phyloP scores from a whole-genome alignment of 1,140 invertebrate genomes.

The Halotydeus destructor region DNA sequence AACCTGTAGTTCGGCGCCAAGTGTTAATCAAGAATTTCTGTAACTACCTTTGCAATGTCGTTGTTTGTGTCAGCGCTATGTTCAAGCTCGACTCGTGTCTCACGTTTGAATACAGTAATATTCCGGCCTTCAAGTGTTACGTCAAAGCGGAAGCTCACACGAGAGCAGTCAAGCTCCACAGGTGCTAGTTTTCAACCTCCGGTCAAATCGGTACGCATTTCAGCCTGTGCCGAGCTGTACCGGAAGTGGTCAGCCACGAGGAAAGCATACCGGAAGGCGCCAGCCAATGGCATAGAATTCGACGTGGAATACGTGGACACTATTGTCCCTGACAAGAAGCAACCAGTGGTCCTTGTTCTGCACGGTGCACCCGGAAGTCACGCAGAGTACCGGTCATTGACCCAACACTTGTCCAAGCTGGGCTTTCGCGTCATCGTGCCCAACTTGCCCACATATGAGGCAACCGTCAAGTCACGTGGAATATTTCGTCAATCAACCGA shows the following conservation, averaged over 20 bases:
- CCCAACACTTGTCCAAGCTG: conserved; percentile 6
- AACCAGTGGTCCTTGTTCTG: conserved; percentile 3
- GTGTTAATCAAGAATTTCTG: too few species aligned
- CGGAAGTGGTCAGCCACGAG: background rate
- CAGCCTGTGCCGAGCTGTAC: background rate
- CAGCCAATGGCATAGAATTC: background rate
- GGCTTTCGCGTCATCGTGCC: conserved; percentile 13
- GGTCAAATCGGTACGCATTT: conserved; percentile 10
- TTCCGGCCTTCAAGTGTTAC: too few species aligned
- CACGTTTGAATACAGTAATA: too few species aligned
- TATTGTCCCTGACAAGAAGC: background rate
- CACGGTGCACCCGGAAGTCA: conserved; percentile 9
- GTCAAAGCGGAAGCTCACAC: too few species aligned
- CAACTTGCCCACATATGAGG: conserved; percentile 11
- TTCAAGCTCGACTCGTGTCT: too few species aligned
- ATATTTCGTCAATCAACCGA: conserved; percentile 15
- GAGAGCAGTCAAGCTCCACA: too few species aligned
- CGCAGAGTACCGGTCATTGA: conserved; percentile 13
- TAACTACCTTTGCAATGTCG: too few species aligned
- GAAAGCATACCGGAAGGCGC: conserved; percentile 1
- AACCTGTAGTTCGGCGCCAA: too few species aligned
- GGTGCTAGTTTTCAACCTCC: too few species aligned
- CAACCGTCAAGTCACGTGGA: too few species aligned
- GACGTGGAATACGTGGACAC: conserved; percentile 8
- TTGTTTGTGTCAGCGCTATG: too few species aligned